These are phyloP conservation scores for Scrobipalpa costella DNA, from an alignment of 2,888 invertebrate genomes.

Conservation along the genomic window DNA sequence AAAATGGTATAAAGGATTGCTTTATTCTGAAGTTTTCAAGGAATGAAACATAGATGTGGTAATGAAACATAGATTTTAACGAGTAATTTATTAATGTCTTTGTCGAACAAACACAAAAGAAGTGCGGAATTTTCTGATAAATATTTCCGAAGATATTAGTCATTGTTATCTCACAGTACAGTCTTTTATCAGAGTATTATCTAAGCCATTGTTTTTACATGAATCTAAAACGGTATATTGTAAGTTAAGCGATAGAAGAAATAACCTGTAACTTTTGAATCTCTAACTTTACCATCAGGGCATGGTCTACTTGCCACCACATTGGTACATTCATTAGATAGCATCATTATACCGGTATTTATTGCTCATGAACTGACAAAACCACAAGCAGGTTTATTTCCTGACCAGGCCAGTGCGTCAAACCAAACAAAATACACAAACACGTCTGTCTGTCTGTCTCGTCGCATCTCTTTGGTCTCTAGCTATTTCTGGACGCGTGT, in stretches of 20 bases:
- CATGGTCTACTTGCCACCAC: too few species aligned
- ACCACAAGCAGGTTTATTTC: background rate
- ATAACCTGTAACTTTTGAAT: too few species aligned
- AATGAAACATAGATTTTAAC: too few species aligned
- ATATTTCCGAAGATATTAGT: slow-evolving; percentile 18
- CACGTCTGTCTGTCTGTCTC: slow-evolving; percentile 17
- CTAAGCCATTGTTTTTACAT: slow-evolving; percentile 13
- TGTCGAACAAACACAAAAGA: slow-evolving; percentile 6
- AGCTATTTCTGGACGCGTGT: background rate
- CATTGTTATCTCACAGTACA: slow-evolving; percentile 14
- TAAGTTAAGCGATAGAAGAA: background rate
- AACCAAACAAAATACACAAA: slow-evolving; percentile 8
- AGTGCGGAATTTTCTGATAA: slow-evolving; percentile 14
- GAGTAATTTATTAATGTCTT: background rate
- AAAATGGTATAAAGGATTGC: too few species aligned
- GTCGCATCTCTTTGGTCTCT: slow-evolving; percentile 15
- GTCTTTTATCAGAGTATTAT: slow-evolving; percentile 12
- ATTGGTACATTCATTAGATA: background rate
- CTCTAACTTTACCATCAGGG: too few species aligned
- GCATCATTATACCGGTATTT: background rate
- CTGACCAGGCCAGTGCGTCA: slow-evolving; percentile 4
- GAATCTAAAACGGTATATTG: background rate
- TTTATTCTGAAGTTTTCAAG: too few species aligned
- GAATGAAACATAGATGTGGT: too few species aligned
- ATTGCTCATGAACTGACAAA: background rate